Evolutionary conservation across 2,113 vertebrate genomes (phyloP).

Genomic region (Poeciliopsis retropinna): DNA sequence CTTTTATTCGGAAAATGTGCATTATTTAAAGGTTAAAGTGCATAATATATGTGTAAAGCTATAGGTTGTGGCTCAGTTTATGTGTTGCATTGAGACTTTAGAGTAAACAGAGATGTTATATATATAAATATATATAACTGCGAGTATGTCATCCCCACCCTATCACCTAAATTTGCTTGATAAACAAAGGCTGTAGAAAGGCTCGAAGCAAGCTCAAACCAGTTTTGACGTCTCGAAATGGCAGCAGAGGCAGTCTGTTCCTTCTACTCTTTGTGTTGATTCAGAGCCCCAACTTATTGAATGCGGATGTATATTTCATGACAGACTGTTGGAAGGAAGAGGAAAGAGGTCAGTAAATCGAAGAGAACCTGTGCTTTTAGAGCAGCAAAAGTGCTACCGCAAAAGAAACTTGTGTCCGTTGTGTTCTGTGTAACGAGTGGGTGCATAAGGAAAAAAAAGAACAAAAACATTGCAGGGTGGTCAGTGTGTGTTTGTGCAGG

Average conservation of each 20-base stretch:
- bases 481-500: constrained; percentile 17
- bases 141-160: neutral
- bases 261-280: constrained; percentile 51
- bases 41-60: neutral
- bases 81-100: neutral
- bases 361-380: constrained; percentile 22
- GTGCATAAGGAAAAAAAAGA: constrained; percentile 13
- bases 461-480: constrained; percentile 18
- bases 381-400: constrained; percentile 1
- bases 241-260: constrained; percentile 26
- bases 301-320: constrained; percentile 72
- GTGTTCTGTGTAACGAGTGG: constrained; percentile 24
- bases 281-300: constrained; percentile 50
- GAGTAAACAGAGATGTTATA: too few relatives aligned
- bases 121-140: neutral
- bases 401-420: constrained; percentile 20
- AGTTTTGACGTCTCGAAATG: constrained; percentile 22
- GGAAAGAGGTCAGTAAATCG: constrained; percentile 26
- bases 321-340: constrained; percentile 37
- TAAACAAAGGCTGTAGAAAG: constrained; percentile 33
- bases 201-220: constrained; percentile 14
- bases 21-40: neutral
- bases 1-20: neutral
- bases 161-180: constrained; percentile 38
- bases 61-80: neutral